These are phyloP conservation scores for Bruchidius siliquastri DNA, from an alignment of 2,888 invertebrate genomes.

Conservation along the genomic window DNA sequence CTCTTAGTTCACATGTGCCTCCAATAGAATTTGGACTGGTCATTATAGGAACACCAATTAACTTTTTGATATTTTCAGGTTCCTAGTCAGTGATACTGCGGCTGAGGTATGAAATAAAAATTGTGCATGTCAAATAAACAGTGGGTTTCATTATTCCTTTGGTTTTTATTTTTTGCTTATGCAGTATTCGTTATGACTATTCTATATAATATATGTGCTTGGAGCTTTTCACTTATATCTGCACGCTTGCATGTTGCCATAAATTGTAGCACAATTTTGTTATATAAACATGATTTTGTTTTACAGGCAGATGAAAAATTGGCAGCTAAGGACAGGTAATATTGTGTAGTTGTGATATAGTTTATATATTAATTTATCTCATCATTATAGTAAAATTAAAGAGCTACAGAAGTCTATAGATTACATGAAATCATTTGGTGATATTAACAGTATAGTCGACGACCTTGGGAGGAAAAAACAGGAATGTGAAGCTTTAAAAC, in stretches of 20 bases:
- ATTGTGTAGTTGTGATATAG: neutral
- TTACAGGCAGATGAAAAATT: conserved; percentile 16
- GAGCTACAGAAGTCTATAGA: conserved; percentile 22
- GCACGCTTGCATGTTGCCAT: neutral
- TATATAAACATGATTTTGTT: conserved; percentile 2
- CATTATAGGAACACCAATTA: no score
- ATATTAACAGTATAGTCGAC: conserved; percentile 21
- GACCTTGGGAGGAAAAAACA: conserved; percentile 26
- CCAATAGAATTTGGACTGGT: no score
- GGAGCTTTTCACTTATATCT: neutral
- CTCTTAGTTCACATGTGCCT: no score
- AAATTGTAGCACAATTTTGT: neutral
- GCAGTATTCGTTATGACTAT: neutral
- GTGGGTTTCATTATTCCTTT: neutral
- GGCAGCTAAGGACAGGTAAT: conserved; percentile 32
- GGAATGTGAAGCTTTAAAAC: conserved; percentile 31
- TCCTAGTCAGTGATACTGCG: neutral
- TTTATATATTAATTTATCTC: conserved; percentile 2
- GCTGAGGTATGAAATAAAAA: neutral
- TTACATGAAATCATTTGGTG: conserved; percentile 19
- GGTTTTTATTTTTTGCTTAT: neutral
- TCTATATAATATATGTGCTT: neutral
- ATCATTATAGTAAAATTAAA: conserved; percentile 20
- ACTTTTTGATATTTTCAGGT: neutral
- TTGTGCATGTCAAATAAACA: neutral